Evolutionary conservation across 2,888 invertebrate genomes (phyloP), one percentile per base, ranked within the genome.

Genomic region (Liopterus haemorrhoidalis): DNA sequence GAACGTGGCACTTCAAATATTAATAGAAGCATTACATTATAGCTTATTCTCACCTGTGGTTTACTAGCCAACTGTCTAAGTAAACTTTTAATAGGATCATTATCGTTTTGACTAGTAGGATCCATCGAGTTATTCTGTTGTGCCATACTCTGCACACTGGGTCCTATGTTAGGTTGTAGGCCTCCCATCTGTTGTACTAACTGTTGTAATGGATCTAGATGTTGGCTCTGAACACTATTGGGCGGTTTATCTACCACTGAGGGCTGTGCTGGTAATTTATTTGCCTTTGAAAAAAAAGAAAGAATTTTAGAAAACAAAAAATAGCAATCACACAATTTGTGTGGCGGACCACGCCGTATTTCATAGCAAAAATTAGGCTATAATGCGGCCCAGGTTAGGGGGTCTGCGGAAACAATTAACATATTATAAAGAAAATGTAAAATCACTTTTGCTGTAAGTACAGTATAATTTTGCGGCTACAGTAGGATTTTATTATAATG

Each of bases 111-210:
- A 4, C 37, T 25, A 8, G 22, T 32, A 9, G 46, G 30, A 33
- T 48, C 39, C 14, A 47, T 24, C 24, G 37, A 41, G 9, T 41
- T 47, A 11, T 35, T 37, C 25, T 28, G 32, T 36, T 21, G 33
- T 4, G 50, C 44, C 5, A 54, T 47, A 37, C 54, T 51, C n/a
- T 60, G 60, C 41, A 66, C 42, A 52, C 62, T 65, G n/a, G 35
- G 20, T 5, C 6, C 35, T 19, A 36, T 36, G 24, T 36, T 36
- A 12, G 62, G 57, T 46, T 71, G 70, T 41, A 73, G 62, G 16
- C 70, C 70, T 27, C 71, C 69, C 70, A 75, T 72, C 51, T 75
- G 74, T 42, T 72, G 69, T 33, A 74, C 71, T 24, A 74, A 59
- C 35, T 70, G 70, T 49, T 72, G 71, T 37, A 72, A 57, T 4